Base-by-base conservation (phyloP, 1,140 invertebrate genomes). In the Drosophila suzukii region DNA sequence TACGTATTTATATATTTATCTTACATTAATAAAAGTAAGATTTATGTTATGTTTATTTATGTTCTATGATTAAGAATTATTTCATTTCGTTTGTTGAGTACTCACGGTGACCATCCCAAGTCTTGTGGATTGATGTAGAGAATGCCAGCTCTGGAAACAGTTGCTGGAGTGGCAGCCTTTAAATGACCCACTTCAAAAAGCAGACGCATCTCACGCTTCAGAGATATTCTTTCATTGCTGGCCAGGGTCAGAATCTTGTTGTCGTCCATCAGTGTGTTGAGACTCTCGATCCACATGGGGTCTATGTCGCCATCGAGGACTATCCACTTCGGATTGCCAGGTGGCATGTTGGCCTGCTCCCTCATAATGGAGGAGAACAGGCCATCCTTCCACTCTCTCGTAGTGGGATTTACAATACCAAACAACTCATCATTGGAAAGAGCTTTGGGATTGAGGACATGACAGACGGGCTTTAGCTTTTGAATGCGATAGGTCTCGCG, bases 381-480 rank as follows among this genome's bases (percentile, higher is more conserved):
- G 62, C 98, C 98, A 93, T 99, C 98, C 92, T 98, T 98, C 98
- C 98, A 99, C 93, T 99, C 98, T 81, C 98, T 94, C 0, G 98
- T 99, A 0, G 97, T 94, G 12, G 98, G 97, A 94, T 99, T 99
- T 57, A 99, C 98, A 49, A 98, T 95, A 11, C 98, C 98, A 93
- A 98, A 99, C 17, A 99, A 93, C 92, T 99, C 98, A 88, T 99
- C 97, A 83, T 98, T 99, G 0, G 98, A 98, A 6, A 99, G 97
- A 34, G 98, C 97, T 93, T 98, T 98, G 2, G 98, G 98, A 92
- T 99, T 97, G 6, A 99, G 93, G 91, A 99, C 98, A 86, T 97
- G 96, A 68, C 96, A 98, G 43, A 95, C 93, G 1, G 98, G 98
- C 91, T 97, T 98, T 58, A 94, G 90, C 88, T 97, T 97, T 82